Evolutionary conservation across 1,140 invertebrate species (phyloP), one percentile per base, ranked within the genome.

Genomic region (Anoplolepis gracilipes): DNA sequence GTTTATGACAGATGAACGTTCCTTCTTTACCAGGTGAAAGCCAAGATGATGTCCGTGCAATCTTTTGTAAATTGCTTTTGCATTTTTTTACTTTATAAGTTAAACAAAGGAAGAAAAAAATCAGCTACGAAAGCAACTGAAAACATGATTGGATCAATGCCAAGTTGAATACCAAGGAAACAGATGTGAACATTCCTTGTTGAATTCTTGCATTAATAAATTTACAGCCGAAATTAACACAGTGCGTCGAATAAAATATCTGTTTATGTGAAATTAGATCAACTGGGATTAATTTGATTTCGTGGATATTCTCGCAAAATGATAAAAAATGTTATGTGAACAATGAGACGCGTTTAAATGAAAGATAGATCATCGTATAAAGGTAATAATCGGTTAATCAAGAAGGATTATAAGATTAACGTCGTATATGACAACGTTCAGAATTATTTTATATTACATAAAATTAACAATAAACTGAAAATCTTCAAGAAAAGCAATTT

Each of bases 21-120:
- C 61, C 53, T 65, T 46, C n/a, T 77, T 65, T 11, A 11, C 25
- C 30, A 11, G 76, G 76, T 78, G 76, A 78, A 78, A 78, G 76
- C 28, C 61, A 25, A 22, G 57, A 78, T 49, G 39, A 46, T 13
- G 57, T 30, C 30, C 19, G 59, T 42, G 22, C 22, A 22, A 30
- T 78, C 28, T 65, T 62, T 65, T 49, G 64, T 28, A 19, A 77
- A 25, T 46, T 28, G 25, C 55, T 49, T 53, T 30, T 13, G 1
- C 2, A 28, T 16, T 67, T 69, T n/a, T 69, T 79, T 69, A 39
- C 59, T 65, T 30, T 79, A 22, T 6, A 49, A 28, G 19, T 33
- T 62, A n/a, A 79, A 39, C 25, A n/a, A 39, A 28, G 33, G 25
- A 22, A 33, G 33, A 16, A 79, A 53, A 16, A 79, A 53, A 55